A percentile compares a stretch with the other conserved stretches of the same genome.
Evolutionary conservation across 2,113 vertebrate genomes (phyloP).

Genomic region (Anarhynchus alexandrinus): DNA sequence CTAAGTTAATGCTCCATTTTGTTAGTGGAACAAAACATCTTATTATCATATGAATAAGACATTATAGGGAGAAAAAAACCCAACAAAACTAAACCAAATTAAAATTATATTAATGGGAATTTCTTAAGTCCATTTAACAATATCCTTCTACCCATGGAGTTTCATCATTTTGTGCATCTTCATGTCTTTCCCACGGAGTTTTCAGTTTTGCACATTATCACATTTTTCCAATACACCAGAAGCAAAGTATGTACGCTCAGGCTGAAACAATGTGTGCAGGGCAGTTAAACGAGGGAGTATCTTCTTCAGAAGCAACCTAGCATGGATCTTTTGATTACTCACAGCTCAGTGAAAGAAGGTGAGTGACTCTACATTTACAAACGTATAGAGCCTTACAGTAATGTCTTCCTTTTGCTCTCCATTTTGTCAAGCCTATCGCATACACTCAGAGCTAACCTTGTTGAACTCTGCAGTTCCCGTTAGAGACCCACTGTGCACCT

Average conservation of each 20-base stretch:
- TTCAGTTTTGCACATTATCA: not conserved
- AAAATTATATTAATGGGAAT: not conserved
- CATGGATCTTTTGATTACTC: not conserved
- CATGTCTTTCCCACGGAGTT: not conserved
- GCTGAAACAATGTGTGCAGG: not conserved
- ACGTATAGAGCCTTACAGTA: not conserved
- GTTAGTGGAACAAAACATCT: not conserved
- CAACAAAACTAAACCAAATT: not conserved
- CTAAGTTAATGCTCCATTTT: not conserved
- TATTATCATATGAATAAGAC: not conserved
- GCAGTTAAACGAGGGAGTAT: not conserved
- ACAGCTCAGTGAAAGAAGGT: not conserved
- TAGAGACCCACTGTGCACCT: not conserved
- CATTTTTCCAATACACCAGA: not conserved
- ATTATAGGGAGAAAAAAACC: not conserved
- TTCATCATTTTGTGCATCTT: not conserved
- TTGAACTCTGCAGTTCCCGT: not conserved
- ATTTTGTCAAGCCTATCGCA: not conserved
- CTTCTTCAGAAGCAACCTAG: not conserved
- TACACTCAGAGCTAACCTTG: not conserved
- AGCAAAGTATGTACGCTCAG: not conserved
- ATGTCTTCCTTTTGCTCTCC: not conserved
- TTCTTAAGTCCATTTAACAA: not conserved
- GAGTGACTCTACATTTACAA: not conserved
- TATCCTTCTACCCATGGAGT: not conserved